Conservation (phyloP, 2,888 invertebrate species). For the Elegia similella region DNA sequence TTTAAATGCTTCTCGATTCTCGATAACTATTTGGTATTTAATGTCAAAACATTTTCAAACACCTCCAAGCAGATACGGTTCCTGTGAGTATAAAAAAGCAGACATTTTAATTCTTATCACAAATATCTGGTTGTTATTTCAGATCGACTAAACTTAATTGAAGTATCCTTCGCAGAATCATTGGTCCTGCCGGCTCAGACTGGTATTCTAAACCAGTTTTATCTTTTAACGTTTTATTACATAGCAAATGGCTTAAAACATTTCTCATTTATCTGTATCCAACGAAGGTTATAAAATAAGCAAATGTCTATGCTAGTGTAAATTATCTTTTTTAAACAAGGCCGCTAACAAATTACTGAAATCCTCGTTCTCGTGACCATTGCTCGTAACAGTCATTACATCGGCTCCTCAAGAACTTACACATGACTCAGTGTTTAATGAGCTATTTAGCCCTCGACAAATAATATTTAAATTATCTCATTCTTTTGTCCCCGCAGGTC, state of each 20-base stretch:
- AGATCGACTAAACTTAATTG: not conserved
- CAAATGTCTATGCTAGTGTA: constrained; percentile 38
- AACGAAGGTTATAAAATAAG: constrained; percentile 9
- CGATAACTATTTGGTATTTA: not conserved
- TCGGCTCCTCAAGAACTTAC: constrained; percentile 41
- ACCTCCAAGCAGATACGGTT: not conserved
- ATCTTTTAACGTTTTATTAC: constrained; percentile 11
- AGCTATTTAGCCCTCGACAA: constrained; percentile 52
- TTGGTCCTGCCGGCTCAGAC: not conserved
- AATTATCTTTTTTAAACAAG: constrained; percentile 34
- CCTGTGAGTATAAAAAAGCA: not conserved
- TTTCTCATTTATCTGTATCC: not conserved
- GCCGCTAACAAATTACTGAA: constrained; percentile 36
- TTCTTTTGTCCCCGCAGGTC: constrained; percentile 59
- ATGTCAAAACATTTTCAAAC: not conserved
- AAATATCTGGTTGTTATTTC: not conserved
- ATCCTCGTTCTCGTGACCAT: constrained; percentile 33
- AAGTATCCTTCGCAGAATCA: constrained; percentile 9
- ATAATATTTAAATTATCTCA: constrained; percentile 51
- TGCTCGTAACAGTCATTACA: constrained; percentile 31
- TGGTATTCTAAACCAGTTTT: constrained; percentile 13
- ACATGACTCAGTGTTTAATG: constrained; percentile 50
- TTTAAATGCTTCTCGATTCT: no score
- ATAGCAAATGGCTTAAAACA: not conserved
- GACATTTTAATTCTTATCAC: not conserved